A percentile compares a stretch with the other conserved stretches of the same genome.
Evolutionary conservation across 2,888 invertebrate genomes (phyloP).

Genomic region (Rhabditophanes sp.): DNA sequence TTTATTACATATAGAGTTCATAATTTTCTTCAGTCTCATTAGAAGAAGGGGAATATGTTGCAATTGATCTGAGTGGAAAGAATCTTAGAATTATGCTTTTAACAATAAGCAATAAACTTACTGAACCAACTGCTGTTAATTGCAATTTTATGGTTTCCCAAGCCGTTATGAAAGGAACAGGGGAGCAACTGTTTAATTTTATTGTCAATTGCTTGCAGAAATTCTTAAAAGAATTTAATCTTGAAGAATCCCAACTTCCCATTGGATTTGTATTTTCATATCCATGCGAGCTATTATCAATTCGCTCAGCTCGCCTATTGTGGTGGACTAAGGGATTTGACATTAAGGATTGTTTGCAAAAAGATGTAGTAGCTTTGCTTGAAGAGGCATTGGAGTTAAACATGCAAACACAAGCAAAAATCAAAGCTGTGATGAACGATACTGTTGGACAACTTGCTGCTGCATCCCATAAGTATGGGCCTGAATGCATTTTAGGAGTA

Average conservation of each 20-base stretch:
- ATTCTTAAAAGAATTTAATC: conserved; percentile 38
- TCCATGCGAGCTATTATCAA: conserved; percentile 42
- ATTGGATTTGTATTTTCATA: conserved; percentile 44
- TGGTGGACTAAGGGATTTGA: conserved; percentile 45
- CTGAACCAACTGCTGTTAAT: conserved; percentile 21
- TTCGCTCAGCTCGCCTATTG: conserved; percentile 41
- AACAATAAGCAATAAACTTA: conserved; percentile 23
- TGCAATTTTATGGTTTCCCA: conserved; percentile 41
- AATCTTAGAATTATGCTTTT: conserved; percentile 43
- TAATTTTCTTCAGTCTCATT: conserved; percentile 6
- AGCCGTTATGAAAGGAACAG: conserved; percentile 43
- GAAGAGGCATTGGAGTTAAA: conserved; percentile 43
- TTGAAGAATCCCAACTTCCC: conserved; percentile 39
- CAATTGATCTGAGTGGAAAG: conserved; percentile 43
- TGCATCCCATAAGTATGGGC: conserved; percentile 39
- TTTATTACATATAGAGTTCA: conserved; percentile 3
- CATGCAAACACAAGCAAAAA: conserved; percentile 37
- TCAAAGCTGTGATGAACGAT: conserved; percentile 45
- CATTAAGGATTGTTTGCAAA: conserved; percentile 42
- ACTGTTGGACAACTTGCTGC: conserved; percentile 44
- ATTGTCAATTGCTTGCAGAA: conserved; percentile 43
- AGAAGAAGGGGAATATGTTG: conserved; percentile 43
- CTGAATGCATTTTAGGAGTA: conserved; percentile 39
- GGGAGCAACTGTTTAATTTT: conserved; percentile 44
- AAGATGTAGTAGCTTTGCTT: conserved; percentile 40